A percentile compares a stretch with the other conserved stretches of the same genome.
Conservation (phyloP, 2,797 vertebrate genomes). For the Peromyscus aztecus region DNA sequence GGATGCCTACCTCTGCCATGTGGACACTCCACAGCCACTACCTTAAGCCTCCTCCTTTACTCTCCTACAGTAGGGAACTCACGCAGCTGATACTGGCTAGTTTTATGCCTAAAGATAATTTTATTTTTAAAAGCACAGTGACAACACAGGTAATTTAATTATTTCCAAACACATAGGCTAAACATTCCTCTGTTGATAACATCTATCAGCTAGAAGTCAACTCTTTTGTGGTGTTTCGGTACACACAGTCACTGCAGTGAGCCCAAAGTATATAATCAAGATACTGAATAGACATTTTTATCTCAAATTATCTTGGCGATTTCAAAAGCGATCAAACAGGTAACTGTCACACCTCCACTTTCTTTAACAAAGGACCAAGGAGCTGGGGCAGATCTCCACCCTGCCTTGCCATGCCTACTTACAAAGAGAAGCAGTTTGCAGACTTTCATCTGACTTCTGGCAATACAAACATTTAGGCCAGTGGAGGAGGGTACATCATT, state of each 20-base stretch:
- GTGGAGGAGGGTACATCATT: not conserved
- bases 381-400: not conserved
- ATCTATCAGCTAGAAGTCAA: conserved; percentile 32
- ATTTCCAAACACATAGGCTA: conserved; percentile 34
- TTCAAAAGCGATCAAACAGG: conserved; percentile 34
- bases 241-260: not conserved
- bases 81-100: not conserved
- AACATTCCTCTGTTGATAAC: conserved; percentile 2
- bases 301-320: conserved; percentile 21
- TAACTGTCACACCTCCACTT: conserved; percentile 3
- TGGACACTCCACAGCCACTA: not conserved
- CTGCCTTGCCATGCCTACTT: not conserved
- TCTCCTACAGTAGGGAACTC: not conserved
- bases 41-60: not conserved
- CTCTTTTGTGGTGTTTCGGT: not conserved
- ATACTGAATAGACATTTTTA: not conserved
- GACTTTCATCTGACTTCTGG: conserved; percentile 52
- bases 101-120: conserved; percentile 17
- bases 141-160: conserved; percentile 13
- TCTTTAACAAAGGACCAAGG: not conserved
- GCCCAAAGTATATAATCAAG: conserved; percentile 22
- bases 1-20: not conserved
- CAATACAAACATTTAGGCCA: conserved; percentile 16
- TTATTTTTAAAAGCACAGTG: conserved; percentile 27
- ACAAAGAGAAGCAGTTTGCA: not conserved